Conservation (phyloP, 2,113 vertebrate species). For the Oriolus oriolus region DNA sequence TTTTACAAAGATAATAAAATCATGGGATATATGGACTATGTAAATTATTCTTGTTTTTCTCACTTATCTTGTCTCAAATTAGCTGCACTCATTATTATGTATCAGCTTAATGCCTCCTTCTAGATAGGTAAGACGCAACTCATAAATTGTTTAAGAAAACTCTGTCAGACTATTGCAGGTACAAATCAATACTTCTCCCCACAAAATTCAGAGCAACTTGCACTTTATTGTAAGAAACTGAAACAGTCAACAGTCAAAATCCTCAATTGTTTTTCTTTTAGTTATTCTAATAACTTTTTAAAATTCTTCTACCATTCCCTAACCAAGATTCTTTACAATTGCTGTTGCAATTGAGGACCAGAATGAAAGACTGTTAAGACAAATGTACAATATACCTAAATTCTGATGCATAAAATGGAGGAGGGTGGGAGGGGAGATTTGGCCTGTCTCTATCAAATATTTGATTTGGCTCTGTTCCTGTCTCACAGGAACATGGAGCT, state of each 20-base stretch:
- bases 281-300: not conserved
- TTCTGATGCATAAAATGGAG: not conserved
- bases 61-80: slow-evolving; percentile 6
- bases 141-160: not conserved
- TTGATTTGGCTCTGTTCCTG: not conserved
- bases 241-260: not conserved
- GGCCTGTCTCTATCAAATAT: not conserved
- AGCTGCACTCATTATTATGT: not conserved
- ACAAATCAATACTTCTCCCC: not conserved
- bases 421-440: not conserved
- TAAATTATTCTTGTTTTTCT: slow-evolving; percentile 20
- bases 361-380: not conserved
- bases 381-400: not conserved
- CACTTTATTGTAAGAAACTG: not conserved
- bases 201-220: not conserved
- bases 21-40: not conserved
- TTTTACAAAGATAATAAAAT: slow-evolving; percentile 10
- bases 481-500: not conserved
- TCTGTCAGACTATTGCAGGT: not conserved
- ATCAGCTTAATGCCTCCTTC: not conserved
- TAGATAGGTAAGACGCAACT: not conserved
- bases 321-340: not conserved
- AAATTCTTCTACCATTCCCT: not conserved
- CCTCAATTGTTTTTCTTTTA: not conserved
- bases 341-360: not conserved